Evolutionary conservation across 92 coral and sea anemone species (phyloP), one percentile per base, ranked within the genome.

Genomic region (Umimayanthus kanabou): DNA sequence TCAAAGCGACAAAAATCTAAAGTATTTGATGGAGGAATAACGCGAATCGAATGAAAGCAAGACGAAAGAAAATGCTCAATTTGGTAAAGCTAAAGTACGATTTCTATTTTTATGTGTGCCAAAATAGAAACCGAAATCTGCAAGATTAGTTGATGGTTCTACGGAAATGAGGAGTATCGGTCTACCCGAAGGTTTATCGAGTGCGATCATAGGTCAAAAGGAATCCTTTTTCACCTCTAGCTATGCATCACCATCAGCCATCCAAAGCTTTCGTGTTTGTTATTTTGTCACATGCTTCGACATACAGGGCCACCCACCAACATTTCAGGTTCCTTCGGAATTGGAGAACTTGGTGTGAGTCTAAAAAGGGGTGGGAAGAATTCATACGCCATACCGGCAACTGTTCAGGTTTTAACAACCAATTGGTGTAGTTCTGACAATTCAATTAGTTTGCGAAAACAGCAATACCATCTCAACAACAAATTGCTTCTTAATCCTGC

Each of bases 151-250:
- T 65, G 47, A 16, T 66, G 43, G 43, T 11, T 40, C 37, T 29
- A 50, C 85, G 85, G 85, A 81, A 81, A 81, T 81, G 37, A 30
- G 18, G 49, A 23, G 39, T 81, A 42, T 66, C 45, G 10, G 76
- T 81, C 85, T 81, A 81, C 76, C 29, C 85, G 85, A 81, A 65
- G 85, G 76, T 66, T 81, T 81, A 81, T 81, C 85, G 85, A 81
- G 10, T 47, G 76, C 33, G 30, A 81, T 81, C 85, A 81, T n/a
- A 64, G 85, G 85, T 81, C 85, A 81, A 69, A 81, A 66, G 85
- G 53, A 65, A n/a, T 66, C 50, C 73, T 64, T 40, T 81, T 65
- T 81, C 61, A 78, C 61, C 22, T n/a, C 47, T 50, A 64, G 18
- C 8, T 23, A 58, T 25, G 53, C 28, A 33, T 33, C 37, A 33